Conservation (phyloP, 2,888 invertebrate genomes). For the Rhyacophila evoluta region DNA sequence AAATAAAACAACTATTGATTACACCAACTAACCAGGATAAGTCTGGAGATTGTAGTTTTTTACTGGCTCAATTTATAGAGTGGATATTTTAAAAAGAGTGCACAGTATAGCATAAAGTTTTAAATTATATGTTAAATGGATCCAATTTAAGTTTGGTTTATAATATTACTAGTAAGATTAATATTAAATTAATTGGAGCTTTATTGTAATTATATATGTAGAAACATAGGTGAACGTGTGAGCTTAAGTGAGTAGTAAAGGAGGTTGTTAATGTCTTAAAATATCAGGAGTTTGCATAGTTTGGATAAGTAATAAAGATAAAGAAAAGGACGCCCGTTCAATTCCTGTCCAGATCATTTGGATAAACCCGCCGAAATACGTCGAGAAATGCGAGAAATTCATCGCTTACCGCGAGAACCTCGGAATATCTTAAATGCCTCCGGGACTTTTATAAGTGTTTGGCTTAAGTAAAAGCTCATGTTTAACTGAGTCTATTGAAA, state of each 20-base stretch:
- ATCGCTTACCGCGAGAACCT: slow-evolving; percentile 25
- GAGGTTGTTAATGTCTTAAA: not conserved
- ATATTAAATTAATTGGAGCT: no score
- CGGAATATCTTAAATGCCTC: not conserved
- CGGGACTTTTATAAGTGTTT: not conserved
- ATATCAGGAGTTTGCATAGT: slow-evolving; percentile 32
- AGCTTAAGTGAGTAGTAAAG: no score
- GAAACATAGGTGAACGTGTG: not conserved
- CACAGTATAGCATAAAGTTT: no score
- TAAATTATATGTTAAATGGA: no score
- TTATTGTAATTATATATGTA: not conserved
- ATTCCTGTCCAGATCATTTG: slow-evolving; percentile 21
- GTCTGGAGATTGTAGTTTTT: no score
- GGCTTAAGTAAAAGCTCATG: not conserved
- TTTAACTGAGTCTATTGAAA: not conserved
- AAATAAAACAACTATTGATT: no score
- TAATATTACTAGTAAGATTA: no score
- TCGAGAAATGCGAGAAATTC: slow-evolving; percentile 39
- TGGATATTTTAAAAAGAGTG: no score
- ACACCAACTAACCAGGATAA: no score
- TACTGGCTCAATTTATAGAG: no score
- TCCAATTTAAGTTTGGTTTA: no score
- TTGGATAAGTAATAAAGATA: slow-evolving; percentile 23
- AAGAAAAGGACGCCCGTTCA: slow-evolving; percentile 32
- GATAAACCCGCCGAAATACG: slow-evolving; percentile 37